These are phyloP conservation scores for Chymomyza caudatula DNA, from an alignment of 2,888 invertebrate genomes.

Conservation along the genomic window DNA sequence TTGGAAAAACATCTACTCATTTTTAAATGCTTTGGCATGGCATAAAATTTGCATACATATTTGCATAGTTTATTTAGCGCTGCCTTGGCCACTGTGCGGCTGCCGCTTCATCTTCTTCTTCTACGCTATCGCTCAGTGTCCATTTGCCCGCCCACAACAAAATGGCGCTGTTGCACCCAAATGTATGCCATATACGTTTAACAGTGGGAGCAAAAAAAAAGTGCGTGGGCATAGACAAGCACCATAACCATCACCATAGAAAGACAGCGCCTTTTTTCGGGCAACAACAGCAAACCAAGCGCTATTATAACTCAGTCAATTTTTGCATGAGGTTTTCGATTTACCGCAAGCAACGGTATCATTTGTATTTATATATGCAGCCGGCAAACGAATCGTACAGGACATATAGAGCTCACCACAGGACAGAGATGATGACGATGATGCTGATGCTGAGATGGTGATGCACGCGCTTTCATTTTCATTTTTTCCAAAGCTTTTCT, in stretches of 20 bases:
- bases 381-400: constrained; percentile 55
- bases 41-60: constrained; percentile 69
- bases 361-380: constrained; percentile 71
- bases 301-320: constrained; percentile 66
- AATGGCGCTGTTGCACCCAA: constrained; percentile 28
- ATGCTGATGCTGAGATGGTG: constrained; percentile 8
- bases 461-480: not conserved
- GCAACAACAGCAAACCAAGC: not conserved
- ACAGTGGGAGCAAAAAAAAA: not conserved
- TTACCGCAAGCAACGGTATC: constrained; percentile 14
- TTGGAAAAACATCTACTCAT: constrained; percentile 39
- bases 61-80: constrained; percentile 67
- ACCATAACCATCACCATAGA: not conserved
- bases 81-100: constrained; percentile 20
- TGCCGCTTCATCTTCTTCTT: constrained; percentile 10
- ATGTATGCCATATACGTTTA: constrained; percentile 33
- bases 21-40: constrained; percentile 70
- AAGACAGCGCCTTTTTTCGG: not conserved
- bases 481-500: constrained; percentile 3
- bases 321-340: constrained; percentile 55
- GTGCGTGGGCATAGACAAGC: not conserved
- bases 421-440: constrained; percentile 32
- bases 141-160: constrained; percentile 36
- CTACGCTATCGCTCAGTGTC: constrained; percentile 54
- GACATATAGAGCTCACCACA: constrained; percentile 41